phyloP scores from a whole-genome alignment of 92 coral and sea anemone genomes.

The Epizoanthus rinbou region DNA sequence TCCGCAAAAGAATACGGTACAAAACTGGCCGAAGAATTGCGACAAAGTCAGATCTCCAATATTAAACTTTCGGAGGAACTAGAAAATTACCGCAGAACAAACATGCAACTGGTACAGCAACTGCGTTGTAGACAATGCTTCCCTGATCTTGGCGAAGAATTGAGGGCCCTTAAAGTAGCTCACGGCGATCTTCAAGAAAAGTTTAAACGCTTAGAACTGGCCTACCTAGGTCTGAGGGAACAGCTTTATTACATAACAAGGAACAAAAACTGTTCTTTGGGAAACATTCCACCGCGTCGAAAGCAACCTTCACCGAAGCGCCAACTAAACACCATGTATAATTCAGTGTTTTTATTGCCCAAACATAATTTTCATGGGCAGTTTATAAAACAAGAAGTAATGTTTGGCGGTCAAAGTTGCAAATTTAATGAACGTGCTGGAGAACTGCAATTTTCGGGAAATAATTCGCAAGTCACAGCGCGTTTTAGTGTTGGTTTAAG shows the following conservation, averaged over 20 bases:
- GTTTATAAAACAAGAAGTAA: background rate
- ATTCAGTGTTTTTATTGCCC: background rate
- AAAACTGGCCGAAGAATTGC: slow-evolving; percentile 10
- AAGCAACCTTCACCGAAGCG: slow-evolving; percentile 10
- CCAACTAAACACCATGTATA: background rate
- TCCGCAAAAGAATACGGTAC: background rate
- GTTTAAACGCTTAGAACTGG: background rate
- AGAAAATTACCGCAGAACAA: slow-evolving; percentile 3
- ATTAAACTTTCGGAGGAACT: background rate
- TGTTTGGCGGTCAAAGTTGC: background rate
- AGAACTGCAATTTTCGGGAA: background rate
- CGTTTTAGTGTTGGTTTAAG: background rate
- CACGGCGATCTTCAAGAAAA: background rate
- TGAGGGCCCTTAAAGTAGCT: slow-evolving; percentile 12
- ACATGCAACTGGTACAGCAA: background rate
- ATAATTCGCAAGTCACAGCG: background rate
- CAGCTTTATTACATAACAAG: slow-evolving; percentile 10
- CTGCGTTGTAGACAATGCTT: background rate
- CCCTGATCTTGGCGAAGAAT: background rate
- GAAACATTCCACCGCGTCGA: background rate
- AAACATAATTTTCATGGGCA: background rate
- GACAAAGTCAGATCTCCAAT: slow-evolving; percentile 8
- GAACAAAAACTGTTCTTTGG: background rate
- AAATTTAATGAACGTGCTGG: background rate
- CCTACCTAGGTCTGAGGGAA: background rate